phyloP scores from a whole-genome alignment of 2,797 vertebrate genomes.

The Enteromius unitaeniatus region DNA sequence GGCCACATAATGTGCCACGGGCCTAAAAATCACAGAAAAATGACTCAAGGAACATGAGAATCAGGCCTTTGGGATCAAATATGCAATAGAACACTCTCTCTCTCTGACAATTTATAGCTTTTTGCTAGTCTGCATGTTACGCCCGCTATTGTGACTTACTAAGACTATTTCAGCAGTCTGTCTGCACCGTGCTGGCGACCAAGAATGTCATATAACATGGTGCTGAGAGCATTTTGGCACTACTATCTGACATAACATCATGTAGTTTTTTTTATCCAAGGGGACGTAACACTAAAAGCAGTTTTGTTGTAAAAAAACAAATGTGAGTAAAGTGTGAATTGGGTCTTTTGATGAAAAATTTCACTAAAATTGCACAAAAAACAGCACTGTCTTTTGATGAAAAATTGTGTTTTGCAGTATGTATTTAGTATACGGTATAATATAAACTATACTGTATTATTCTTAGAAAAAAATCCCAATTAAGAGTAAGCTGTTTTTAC shows the following conservation, averaged over 20 bases:
- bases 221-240: constrained; percentile 13
- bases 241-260: constrained; percentile 27
- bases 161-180: constrained; percentile 42
- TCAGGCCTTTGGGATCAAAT: constrained; percentile 36
- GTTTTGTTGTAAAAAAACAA: constrained; percentile 29
- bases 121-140: constrained; percentile 49
- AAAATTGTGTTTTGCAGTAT: neutral
- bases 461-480: neutral
- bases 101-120: constrained; percentile 42
- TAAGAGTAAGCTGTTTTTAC: neutral
- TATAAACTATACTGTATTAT: neutral
- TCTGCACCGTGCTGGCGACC: constrained; percentile 20
- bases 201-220: constrained; percentile 45
- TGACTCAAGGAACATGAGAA: constrained; percentile 68
- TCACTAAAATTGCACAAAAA: no score
- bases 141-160: constrained; percentile 54
- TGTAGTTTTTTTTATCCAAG: neutral
- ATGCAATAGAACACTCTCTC: constrained; percentile 26
- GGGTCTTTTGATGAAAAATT: no score
- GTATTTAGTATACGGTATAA: neutral
- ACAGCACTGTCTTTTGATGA: neutral
- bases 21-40: constrained; percentile 74
- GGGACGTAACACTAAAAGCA: constrained; percentile 39
- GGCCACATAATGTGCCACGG: constrained; percentile 61
- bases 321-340: neutral